A percentile compares a stretch with the other conserved stretches of the same genome.
Conservation (phyloP, 2,888 invertebrate species). For the Pachycephus smyrnensis region DNA sequence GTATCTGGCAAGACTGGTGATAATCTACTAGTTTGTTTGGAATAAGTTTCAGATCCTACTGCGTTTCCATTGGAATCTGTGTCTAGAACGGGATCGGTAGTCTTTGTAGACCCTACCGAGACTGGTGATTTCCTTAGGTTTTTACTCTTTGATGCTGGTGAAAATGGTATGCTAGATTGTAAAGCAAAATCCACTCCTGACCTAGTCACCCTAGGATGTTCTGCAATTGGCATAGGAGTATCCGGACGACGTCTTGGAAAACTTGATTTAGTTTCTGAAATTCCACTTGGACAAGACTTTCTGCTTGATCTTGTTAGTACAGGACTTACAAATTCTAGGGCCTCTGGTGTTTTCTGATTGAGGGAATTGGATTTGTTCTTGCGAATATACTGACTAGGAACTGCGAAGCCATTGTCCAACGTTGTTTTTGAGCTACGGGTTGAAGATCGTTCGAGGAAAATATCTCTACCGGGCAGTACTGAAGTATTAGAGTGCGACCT, state of each 20-base stretch:
- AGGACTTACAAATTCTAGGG: not conserved
- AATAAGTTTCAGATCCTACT: slow-evolving; percentile 22
- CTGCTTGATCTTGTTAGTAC: not conserved
- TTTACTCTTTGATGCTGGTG: slow-evolving; percentile 9
- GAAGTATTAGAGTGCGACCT: slow-evolving; percentile 25
- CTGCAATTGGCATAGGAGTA: slow-evolving; percentile 49
- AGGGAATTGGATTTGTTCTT: slow-evolving; percentile 28
- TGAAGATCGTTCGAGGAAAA: slow-evolving; percentile 34
- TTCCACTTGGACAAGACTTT: not conserved
- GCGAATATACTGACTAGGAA: slow-evolving; percentile 32
- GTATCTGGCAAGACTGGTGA: slow-evolving; percentile 16
- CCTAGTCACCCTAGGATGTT: slow-evolving; percentile 29
- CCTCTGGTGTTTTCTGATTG: slow-evolving; percentile 10
- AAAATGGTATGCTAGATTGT: slow-evolving; percentile 10
- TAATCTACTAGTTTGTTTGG: slow-evolving; percentile 18
- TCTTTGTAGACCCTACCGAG: not conserved
- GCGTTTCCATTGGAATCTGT: slow-evolving; percentile 46
- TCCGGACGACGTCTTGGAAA: slow-evolving; percentile 47
- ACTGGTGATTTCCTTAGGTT: not conserved
- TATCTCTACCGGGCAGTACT: slow-evolving; percentile 4
- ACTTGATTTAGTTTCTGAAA: slow-evolving; percentile 2
- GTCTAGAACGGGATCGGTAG: slow-evolving; percentile 13
- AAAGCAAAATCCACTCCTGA: slow-evolving; percentile 23
- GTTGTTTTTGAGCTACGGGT: slow-evolving; percentile 41
- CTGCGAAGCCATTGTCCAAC: slow-evolving; percentile 50